Evolutionary conservation across 2,113 vertebrate species (phyloP).

Genomic region (Tonatia bakeri): DNA sequence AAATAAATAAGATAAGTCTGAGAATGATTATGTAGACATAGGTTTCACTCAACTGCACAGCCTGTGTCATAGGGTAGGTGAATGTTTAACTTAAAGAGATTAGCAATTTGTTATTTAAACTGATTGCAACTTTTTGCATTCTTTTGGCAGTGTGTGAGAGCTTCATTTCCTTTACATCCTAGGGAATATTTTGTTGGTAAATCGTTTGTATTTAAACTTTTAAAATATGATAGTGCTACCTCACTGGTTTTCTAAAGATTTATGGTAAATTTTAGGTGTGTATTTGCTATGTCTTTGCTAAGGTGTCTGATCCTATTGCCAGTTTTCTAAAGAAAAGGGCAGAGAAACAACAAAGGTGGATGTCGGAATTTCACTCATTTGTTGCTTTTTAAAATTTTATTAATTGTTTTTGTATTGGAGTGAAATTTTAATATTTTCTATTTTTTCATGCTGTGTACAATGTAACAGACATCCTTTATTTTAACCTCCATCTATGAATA

Average conservation of each 20-base stretch:
- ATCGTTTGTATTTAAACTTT: background rate
- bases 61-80: background rate
- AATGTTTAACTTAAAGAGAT: background rate
- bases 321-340: background rate
- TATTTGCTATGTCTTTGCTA: background rate
- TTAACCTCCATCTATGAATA: background rate
- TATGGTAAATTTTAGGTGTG: background rate
- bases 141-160: background rate
- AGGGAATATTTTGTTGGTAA: background rate
- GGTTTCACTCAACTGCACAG: background rate
- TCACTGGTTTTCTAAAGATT: background rate
- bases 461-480: background rate
- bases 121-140: background rate
- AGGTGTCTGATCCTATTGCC: background rate
- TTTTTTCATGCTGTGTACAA: background rate
- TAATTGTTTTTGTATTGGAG: too few relatives aligned
- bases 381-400: background rate
- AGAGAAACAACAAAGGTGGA: background rate
- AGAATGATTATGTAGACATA: background rate
- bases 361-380: background rate
- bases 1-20: too few relatives aligned
- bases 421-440: background rate
- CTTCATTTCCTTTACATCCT: background rate
- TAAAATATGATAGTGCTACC: background rate
- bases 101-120: background rate